Evolutionary conservation across 2,113 vertebrate species (phyloP).

Genomic region (Cephalopterus ornatus): DNA sequence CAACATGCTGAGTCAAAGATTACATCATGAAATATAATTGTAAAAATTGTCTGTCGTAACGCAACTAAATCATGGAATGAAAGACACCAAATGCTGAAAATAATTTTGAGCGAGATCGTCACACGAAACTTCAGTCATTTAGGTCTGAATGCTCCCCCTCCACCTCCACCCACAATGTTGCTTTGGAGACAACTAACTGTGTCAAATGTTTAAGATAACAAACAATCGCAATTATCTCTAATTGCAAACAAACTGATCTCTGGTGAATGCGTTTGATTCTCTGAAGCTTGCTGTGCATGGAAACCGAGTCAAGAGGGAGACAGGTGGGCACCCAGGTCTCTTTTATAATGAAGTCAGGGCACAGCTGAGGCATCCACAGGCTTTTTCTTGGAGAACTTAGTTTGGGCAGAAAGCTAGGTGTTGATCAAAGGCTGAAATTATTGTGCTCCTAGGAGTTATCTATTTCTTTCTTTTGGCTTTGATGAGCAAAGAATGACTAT

Average conservation of each 20-base stretch:
- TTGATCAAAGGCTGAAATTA: neutral
- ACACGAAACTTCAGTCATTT: neutral
- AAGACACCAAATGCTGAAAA: neutral
- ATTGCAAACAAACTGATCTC: neutral
- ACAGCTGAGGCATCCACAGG: neutral
- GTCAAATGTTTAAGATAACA: neutral
- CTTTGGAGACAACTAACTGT: neutral
- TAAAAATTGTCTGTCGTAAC: neutral
- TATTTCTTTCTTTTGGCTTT: neutral
- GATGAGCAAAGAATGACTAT: neutral
- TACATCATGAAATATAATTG: neutral
- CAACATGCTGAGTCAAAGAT: neutral
- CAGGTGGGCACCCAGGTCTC: neutral
- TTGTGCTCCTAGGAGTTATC: neutral
- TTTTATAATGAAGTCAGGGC: neutral
- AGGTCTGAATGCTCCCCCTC: rapidly evolving
- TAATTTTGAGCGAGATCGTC: neutral
- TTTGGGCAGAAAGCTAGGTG: neutral
- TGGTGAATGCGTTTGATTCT: neutral
- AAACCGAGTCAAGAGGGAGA: neutral
- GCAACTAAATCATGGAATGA: neutral
- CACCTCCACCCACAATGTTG: neutral
- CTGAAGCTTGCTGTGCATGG: neutral
- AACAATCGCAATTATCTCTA: neutral
- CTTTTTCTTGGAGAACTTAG: neutral